Percentiles rank a stretch among this genome's conserved stretches.
Conservation (phyloP, 2,797 vertebrate species). For the Pterois miles region DNA sequence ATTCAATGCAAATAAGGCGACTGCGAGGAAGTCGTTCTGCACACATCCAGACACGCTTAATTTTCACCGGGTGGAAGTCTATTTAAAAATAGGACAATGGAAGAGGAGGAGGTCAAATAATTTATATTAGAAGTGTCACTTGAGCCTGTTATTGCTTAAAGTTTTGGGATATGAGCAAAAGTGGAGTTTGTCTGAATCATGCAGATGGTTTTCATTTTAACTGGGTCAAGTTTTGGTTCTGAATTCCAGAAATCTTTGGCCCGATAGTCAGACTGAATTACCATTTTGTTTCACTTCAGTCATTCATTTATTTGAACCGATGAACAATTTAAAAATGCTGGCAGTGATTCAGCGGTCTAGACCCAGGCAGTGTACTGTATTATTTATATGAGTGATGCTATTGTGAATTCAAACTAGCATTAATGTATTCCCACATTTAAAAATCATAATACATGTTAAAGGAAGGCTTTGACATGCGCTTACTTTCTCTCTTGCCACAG, state of each 20-base stretch:
- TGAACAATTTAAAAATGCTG: not conserved
- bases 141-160: not conserved
- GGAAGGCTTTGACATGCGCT: not conserved
- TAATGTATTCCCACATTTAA: not conserved
- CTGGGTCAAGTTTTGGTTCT: not conserved
- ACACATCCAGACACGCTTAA: not conserved
- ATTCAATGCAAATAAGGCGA: constrained; percentile 31
- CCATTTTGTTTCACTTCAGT: not conserved
- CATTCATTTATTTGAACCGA: not conserved
- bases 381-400: not conserved
- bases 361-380: not conserved
- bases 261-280: not conserved
- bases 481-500: not conserved
- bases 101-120: constrained; percentile 19
- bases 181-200: not conserved
- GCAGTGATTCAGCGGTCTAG: not conserved
- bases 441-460: not conserved
- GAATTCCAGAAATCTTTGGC: not conserved
- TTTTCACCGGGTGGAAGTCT: constrained; percentile 10
- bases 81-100: constrained; percentile 28
- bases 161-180: not conserved
- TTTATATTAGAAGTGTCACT: constrained; percentile 12
- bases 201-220: constrained; percentile 19
- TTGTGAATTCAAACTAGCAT: not conserved
- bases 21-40: not conserved